Evolutionary conservation across 23 tunicate species (phyloP), one percentile per base, ranked within the genome.

Genomic region (Halocynthia roretzi): DNA sequence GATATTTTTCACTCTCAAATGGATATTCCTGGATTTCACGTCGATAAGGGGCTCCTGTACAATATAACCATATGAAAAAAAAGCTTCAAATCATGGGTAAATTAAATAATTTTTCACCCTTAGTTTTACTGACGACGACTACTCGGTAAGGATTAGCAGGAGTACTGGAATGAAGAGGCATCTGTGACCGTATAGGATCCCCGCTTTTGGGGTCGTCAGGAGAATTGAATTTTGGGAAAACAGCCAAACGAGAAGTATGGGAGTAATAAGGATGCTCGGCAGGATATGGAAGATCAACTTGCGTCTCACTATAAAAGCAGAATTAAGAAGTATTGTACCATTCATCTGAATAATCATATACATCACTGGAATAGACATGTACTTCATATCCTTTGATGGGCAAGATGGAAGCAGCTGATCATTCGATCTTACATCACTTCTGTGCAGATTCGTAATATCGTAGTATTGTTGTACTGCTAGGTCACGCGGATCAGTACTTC

Each of bases 211-310:
- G 97, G 67, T 90, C 97, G 65, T 90, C 97, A 7, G 97, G 97
- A 44, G 86, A 64, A 56, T 65, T 76, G 50, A 81, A 90, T 18
- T 81, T 72, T 31, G 97, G 97, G 6, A 90, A 82, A 40, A 90
- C 76, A 61, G 97, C 86, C 52, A 90, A 81, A 40, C 97, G 76
- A 40, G 90, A 72, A 54, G 71, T 82, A 75, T 90, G 97, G 7
- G 97, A 90, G 18, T 80, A 63, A 44, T 90, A 85, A 14, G 97
- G 97, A 56, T 85, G 97, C 72, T 90, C 97, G 67, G 97, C 82
- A 7, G 97, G 97, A 72, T 81, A 90, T 6, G 97, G 97, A 50
- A 81, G 86, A 63, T 90, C 86, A 9, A 90, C 81, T 63, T 82
- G 84, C 44, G 70, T 61, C 50, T 85, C 76, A 72, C 97, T 90